Conservation (phyloP, 2,797 vertebrate genomes). For the Danio aesculapii region DNA sequence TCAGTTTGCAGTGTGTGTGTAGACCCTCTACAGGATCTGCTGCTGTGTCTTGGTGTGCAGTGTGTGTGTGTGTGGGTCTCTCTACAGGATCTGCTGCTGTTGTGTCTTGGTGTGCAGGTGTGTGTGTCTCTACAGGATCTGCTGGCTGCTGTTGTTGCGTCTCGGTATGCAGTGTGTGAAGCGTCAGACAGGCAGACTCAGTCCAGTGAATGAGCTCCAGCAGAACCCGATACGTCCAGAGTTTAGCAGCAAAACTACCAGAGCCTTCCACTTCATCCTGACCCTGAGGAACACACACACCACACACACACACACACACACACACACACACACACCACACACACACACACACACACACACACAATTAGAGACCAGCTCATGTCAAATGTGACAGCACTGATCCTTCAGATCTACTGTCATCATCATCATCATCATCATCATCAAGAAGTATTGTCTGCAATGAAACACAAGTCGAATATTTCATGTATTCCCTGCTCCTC, state of each 20-base stretch:
- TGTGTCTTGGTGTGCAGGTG: slow-evolving; percentile 66
- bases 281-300: slow-evolving; percentile 70
- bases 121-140: slow-evolving; percentile 66
- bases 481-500: no score
- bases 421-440: no score
- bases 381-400: neutral
- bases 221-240: slow-evolving; percentile 80
- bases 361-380: no score
- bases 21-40: no score
- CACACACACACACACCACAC: no score
- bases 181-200: slow-evolving; percentile 72
- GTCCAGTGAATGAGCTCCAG: slow-evolving; percentile 82
- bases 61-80: no score
- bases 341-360: neutral
- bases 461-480: no score
- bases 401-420: no score
- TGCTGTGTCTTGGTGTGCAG: no score
- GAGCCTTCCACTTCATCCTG: slow-evolving; percentile 70
- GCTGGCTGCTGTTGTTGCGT: slow-evolving; percentile 55
- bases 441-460: no score
- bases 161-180: slow-evolving; percentile 73
- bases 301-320: no score
- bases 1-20: slow-evolving; percentile 72
- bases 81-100: slow-evolving; percentile 67
- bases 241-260: slow-evolving; percentile 69